phyloP scores from a whole-genome alignment of 2,797 vertebrate species.

The Eulemur rubriventer region DNA sequence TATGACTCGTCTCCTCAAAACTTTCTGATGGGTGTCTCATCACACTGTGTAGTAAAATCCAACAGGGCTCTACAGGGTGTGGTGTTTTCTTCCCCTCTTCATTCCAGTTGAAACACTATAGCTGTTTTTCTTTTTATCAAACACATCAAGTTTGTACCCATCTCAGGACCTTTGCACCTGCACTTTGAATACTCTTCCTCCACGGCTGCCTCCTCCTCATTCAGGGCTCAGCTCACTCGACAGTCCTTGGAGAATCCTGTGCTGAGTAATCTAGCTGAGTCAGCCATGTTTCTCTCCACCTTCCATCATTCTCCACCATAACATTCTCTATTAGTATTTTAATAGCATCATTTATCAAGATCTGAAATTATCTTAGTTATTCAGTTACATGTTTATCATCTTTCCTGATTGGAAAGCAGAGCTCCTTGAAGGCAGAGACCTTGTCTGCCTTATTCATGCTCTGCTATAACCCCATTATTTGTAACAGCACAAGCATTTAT shows the following conservation, averaged over 20 bases:
- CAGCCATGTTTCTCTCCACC: neutral
- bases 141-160: neutral
- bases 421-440: neutral
- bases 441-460: neutral
- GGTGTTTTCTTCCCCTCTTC: neutral
- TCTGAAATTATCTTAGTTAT: neutral
- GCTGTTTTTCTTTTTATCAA: neutral
- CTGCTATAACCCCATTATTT: neutral
- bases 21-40: neutral
- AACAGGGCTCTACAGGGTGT: neutral
- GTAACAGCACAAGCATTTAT: neutral
- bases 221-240: neutral
- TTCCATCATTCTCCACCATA: neutral
- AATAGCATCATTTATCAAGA: neutral
- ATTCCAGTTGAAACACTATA: neutral
- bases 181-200: neutral
- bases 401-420: neutral
- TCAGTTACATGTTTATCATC: neutral
- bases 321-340: neutral
- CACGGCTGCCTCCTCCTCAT: neutral
- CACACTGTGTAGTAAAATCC: neutral
- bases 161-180: neutral
- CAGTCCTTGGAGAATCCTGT: neutral
- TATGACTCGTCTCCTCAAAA: neutral
- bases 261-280: neutral